Conservation (phyloP, 2,797 vertebrate species). For the Microchirus variegatus region DNA sequence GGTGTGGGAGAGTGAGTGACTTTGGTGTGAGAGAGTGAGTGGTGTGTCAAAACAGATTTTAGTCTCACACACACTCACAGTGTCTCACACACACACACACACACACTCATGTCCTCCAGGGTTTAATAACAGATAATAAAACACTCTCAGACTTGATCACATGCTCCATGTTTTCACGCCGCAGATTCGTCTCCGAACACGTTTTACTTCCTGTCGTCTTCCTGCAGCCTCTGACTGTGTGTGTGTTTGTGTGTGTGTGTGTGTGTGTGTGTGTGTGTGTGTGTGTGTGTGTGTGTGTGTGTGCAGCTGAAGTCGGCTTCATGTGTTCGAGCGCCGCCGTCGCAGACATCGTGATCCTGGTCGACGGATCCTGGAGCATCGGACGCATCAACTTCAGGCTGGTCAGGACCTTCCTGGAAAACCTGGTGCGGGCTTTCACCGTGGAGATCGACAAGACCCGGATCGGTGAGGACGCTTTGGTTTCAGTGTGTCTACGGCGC, state of each 20-base stretch:
- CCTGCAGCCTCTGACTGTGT: too few species aligned
- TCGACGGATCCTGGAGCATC: slow-evolving; percentile 98
- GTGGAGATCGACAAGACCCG: slow-evolving; percentile 90
- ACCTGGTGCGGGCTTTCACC: slow-evolving; percentile 89
- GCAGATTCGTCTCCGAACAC: not conserved
- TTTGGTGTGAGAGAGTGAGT: too few species aligned
- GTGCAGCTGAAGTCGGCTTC: slow-evolving; percentile 75
- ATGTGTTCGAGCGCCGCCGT: slow-evolving; percentile 87
- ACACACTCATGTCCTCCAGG: too few species aligned
- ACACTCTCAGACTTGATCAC: too few species aligned
- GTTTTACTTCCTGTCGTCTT: not conserved
- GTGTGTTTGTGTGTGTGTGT: not conserved
- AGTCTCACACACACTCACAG: too few species aligned
- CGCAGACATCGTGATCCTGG: slow-evolving; percentile 94
- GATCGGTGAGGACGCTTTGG: slow-evolving; percentile 83
- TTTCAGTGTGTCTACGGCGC: too few species aligned
- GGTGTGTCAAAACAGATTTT: too few species aligned
- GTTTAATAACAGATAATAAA: too few species aligned
- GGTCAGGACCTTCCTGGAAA: slow-evolving; percentile 93
- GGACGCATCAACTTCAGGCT: slow-evolving; percentile 96
- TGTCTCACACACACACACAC: too few species aligned
- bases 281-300: not conserved
- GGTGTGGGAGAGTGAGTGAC: too few species aligned
- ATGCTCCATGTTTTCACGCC: too few species aligned
- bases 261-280: not conserved